Conservation (phyloP, 2,888 invertebrate genomes). For the Eupithecia abbreviata region DNA sequence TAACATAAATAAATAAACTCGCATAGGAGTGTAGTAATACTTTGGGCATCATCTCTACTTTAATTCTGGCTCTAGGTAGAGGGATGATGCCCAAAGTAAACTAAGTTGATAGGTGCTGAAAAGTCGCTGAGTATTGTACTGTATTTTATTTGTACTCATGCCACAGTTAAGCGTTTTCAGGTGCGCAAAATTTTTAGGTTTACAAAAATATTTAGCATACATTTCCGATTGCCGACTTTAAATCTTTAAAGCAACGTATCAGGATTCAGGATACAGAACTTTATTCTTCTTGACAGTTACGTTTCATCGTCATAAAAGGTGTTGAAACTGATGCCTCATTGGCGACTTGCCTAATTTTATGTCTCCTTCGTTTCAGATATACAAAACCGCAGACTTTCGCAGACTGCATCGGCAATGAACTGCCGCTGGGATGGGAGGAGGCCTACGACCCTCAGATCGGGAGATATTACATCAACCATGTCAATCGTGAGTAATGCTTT, state of each 20-base stretch:
- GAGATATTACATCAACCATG: constrained; percentile 98
- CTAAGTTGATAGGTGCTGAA: too few relatives aligned
- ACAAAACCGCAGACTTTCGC: constrained; percentile 98
- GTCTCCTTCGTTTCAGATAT: constrained; percentile 88
- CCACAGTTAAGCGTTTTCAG: too few relatives aligned
- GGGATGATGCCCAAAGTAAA: too few relatives aligned
- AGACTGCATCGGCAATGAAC: constrained; percentile 98
- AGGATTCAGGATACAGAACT: not conserved
- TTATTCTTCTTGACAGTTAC: not conserved
- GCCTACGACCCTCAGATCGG: constrained; percentile 97
- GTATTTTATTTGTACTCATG: too few relatives aligned
- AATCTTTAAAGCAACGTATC: not conserved
- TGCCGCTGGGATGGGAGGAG: constrained; percentile 99
- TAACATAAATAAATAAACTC: not conserved
- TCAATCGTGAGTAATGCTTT: constrained; percentile 90
- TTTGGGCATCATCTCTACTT: not conserved
- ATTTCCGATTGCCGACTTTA: too few relatives aligned
- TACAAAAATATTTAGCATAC: too few relatives aligned
- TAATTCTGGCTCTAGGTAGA: not conserved
- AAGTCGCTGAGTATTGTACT: too few relatives aligned
- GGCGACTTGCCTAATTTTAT: not conserved
- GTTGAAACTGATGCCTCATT: not conserved
- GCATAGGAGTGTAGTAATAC: not conserved
- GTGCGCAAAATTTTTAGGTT: too few relatives aligned
- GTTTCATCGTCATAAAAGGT: not conserved